phyloP scores from a whole-genome alignment of 2,113 vertebrate genomes.

The Carlito syrichta region DNA sequence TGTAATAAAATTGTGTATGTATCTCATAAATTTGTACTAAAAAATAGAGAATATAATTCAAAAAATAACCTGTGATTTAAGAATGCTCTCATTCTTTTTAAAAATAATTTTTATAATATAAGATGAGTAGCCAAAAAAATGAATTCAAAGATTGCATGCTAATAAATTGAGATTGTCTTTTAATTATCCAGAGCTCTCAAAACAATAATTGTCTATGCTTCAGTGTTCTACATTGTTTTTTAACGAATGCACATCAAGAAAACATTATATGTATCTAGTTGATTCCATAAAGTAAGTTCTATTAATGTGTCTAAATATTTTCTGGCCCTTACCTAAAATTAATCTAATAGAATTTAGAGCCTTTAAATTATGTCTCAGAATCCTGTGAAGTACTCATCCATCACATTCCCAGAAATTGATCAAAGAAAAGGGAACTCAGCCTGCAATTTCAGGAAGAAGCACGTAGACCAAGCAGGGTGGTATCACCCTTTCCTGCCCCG shows the following conservation, averaged over 20 bases:
- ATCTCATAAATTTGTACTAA: too few relatives aligned
- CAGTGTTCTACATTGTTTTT: conserved; percentile 41
- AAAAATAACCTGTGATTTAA: neutral
- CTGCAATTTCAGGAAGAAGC: neutral
- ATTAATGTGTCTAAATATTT: conserved; percentile 42
- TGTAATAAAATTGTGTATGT: too few relatives aligned
- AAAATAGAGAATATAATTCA: too few relatives aligned
- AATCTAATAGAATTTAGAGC: conserved; percentile 47
- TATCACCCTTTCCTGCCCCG: neutral
- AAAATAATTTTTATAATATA: neutral
- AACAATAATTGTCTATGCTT: conserved; percentile 25
- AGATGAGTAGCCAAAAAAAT: conserved; percentile 40
- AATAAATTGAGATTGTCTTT: conserved; percentile 29
- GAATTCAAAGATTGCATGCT: conserved; percentile 9
- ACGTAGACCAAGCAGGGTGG: neutral
- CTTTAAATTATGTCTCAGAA: conserved; percentile 48
- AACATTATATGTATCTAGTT: conserved; percentile 1
- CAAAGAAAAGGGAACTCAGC: neutral
- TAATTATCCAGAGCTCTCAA: conserved; percentile 55
- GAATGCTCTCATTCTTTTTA: neutral
- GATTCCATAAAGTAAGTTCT: conserved; percentile 31
- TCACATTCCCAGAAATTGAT: neutral
- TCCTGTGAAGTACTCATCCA: neutral
- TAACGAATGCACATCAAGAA: conserved; percentile 43
- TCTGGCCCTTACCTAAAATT: conserved; percentile 57